These are phyloP conservation scores for Epinephelus awoara DNA, from an alignment of 2,797 vertebrate species.

Conservation along the genomic window DNA sequence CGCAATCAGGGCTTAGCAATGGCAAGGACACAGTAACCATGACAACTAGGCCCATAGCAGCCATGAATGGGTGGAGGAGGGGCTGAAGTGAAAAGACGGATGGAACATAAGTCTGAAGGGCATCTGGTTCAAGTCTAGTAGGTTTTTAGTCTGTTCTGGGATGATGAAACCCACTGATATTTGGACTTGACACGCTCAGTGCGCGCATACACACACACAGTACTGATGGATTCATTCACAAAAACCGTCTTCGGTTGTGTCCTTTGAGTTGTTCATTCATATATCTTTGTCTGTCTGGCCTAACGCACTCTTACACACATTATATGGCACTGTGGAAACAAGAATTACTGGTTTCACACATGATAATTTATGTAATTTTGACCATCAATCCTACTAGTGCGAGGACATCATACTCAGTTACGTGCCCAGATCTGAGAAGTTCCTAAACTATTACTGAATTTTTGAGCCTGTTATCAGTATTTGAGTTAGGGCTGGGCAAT, in stretches of 20 bases:
- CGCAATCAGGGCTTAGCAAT: slow-evolving; percentile 60
- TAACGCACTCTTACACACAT: neutral
- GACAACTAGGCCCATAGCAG: slow-evolving; percentile 70
- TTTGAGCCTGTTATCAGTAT: no score
- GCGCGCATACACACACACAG: neutral
- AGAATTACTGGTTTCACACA: no score
- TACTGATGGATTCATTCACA: neutral
- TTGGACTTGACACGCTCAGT: neutral
- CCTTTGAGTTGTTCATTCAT: slow-evolving; percentile 9
- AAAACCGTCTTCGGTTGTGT: neutral
- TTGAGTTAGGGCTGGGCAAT: no score
- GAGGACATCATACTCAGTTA: no score
- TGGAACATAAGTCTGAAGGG: slow-evolving; percentile 45
- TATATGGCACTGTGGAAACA: neutral
- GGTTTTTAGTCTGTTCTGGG: slow-evolving; percentile 20
- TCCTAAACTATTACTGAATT: no score
- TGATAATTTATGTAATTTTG: no score
- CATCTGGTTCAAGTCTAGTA: slow-evolving; percentile 40
- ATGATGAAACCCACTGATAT: slow-evolving; percentile 24
- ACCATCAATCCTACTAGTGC: no score
- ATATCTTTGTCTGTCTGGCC: neutral
- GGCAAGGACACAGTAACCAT: slow-evolving; percentile 77
- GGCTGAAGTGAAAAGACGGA: slow-evolving; percentile 58
- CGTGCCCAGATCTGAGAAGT: no score
- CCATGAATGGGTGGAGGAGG: slow-evolving; percentile 72